Base-by-base conservation (phyloP, 2,888 invertebrate genomes). In the Oscheius sp. region DNA sequence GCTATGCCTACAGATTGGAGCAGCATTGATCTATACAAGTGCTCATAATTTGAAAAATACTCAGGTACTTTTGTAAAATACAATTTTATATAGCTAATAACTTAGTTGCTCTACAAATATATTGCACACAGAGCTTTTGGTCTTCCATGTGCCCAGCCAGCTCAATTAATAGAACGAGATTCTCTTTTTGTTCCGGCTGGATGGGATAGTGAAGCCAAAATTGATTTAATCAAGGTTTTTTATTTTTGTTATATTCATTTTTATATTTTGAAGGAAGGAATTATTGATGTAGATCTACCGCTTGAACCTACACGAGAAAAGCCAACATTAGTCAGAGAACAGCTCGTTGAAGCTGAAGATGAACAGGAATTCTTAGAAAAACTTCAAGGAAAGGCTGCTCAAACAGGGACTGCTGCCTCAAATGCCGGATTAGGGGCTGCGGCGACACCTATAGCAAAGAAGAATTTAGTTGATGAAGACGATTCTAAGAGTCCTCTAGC, bases 191-290 rank as follows among this genome's bases (percentile, higher is more conserved):
- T 85, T 6, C 85, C 85, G 5, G 80, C 85, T 23, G 85, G 85
- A 4, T 85, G 85, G 85, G 85, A 85, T 67, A 74, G 80, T 5
- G 78, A 81, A 46, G 79, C 82, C 65, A 85, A 86, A 71, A 79
- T 86, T 55, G 81, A 82, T 29, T 78, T 84, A 33, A 73, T 80
- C 42, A 77, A 74, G 68, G 84, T 80, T 29, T 33, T 6, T 1
- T 53, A 3, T 31, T 17, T 31, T 34, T 39, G 27, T 3, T 15
- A 25, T 33, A 29, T 17, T 31, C 20, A 37, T 42, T 45, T 3
- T 20, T 42, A 27, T 15, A 27, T 10, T 20, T 69, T 71, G 39
- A 23, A 77, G 71, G 73, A 76, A 53, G 73, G 74, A 1, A 69
- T 77, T 37, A 69, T 70, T 2, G 80, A 80, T 65, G 64, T 66